These are phyloP conservation scores for Mycogona germanica DNA, from an alignment of 2,888 invertebrate genomes.

Conservation along the genomic window DNA sequence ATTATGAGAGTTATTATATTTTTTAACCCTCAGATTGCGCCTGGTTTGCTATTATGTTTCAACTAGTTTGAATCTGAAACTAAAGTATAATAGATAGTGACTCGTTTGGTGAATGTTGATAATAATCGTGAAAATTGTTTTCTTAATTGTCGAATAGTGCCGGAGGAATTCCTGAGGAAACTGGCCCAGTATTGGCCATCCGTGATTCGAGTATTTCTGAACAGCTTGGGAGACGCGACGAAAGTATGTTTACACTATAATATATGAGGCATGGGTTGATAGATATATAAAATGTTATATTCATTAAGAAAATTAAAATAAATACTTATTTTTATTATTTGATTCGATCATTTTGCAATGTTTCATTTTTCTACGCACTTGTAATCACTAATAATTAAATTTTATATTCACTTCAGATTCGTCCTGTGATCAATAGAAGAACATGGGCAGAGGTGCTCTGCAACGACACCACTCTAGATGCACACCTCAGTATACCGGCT, in stretches of 20 bases:
- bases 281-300: too few species aligned
- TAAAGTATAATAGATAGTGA: too few species aligned
- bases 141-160: slow-evolving; percentile 1
- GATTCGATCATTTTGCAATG: too few species aligned
- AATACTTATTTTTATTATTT: too few species aligned
- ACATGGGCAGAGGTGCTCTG: slow-evolving; percentile 4
- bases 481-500: not conserved
- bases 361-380: too few species aligned
- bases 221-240: slow-evolving; percentile 3
- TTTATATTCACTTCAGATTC: not conserved
- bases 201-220: slow-evolving; percentile 11
- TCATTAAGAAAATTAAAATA: too few species aligned
- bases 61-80: too few species aligned
- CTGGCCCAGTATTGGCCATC: slow-evolving; percentile 11
- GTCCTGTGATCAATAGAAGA: not conserved
- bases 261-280: too few species aligned
- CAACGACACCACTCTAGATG: not conserved
- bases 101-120: too few species aligned
- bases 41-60: too few species aligned
- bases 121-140: too few species aligned
- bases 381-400: not conserved
- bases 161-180: not conserved
- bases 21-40: not conserved
- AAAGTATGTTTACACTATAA: too few species aligned
- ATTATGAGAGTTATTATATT: not conserved